These are phyloP conservation scores for Toxostoma redivivum DNA, from an alignment of 2,113 vertebrate species.

Conservation along the genomic window DNA sequence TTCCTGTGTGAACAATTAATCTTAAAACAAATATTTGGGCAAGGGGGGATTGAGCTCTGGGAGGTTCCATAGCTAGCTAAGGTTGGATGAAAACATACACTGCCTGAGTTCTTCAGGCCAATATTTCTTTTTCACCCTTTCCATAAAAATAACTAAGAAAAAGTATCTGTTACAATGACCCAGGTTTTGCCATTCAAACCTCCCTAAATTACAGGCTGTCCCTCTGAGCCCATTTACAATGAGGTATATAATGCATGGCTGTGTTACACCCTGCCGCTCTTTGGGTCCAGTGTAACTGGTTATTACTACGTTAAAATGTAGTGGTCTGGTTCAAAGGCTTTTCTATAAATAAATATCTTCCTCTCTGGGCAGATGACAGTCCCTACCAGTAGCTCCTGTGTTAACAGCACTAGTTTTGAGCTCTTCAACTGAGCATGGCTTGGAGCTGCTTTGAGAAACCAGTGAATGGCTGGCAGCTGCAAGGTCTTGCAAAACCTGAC, in stretches of 20 bases:
- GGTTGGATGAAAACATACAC: conserved; percentile 20
- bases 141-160: conserved; percentile 73
- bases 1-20: conserved; percentile 48
- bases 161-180: conserved; percentile 75
- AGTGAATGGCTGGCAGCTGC: conserved; percentile 12
- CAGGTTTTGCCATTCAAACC: conserved; percentile 69
- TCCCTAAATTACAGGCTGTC: conserved; percentile 74
- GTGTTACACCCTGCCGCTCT: conserved; percentile 65
- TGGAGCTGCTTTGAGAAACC: conserved; percentile 32
- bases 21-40: conserved; percentile 53
- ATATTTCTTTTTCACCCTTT: conserved; percentile 42
- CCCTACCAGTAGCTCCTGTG: conserved; percentile 31
- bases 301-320: conserved; percentile 75
- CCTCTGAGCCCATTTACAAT: conserved; percentile 70
- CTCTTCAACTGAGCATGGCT: not conserved
- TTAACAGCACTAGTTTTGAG: conserved; percentile 46
- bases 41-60: not conserved
- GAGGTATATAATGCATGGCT: conserved; percentile 74
- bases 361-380: conserved; percentile 52
- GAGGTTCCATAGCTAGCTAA: conserved; percentile 27
- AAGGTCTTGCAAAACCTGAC: conserved; percentile 29
- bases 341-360: conserved; percentile 78
- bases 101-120: conserved; percentile 46
- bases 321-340: conserved; percentile 64
- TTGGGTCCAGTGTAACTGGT: conserved; percentile 72